These are phyloP conservation scores for Diloba caeruleocephala DNA, from an alignment of 2,888 invertebrate genomes.

Conservation along the genomic window DNA sequence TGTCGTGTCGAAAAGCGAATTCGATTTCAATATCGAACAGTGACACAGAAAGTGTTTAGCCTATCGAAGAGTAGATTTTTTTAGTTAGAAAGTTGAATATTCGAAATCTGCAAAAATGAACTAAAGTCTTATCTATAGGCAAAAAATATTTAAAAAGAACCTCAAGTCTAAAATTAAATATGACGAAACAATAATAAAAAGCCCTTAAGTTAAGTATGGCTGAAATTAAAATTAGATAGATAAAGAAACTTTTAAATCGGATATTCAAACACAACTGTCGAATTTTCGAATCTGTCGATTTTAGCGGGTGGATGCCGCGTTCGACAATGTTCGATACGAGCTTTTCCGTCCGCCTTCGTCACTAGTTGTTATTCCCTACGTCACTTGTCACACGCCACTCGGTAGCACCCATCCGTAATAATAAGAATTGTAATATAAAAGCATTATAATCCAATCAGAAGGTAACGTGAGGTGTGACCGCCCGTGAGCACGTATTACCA, in stretches of 20 bases:
- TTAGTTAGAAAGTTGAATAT: not conserved
- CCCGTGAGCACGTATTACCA: constrained; percentile 81
- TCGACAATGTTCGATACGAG: constrained; percentile 54
- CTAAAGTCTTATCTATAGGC: too few species aligned
- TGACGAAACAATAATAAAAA: too few species aligned
- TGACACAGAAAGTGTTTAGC: too few species aligned
- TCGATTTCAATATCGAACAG: constrained; percentile 34
- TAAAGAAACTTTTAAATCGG: constrained; percentile 35
- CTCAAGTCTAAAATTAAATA: too few species aligned
- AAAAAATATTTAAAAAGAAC: too few species aligned
- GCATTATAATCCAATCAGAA: constrained; percentile 88
- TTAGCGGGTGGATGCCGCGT: constrained; percentile 16
- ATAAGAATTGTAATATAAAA: constrained; percentile 88
- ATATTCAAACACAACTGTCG: constrained; percentile 48
- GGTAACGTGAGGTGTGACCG: constrained; percentile 82
- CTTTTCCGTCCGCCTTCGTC: constrained; percentile 60
- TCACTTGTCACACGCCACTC: constrained; percentile 79
- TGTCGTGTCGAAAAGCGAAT: constrained; percentile 66
- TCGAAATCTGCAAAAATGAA: too few species aligned
- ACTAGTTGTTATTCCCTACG: constrained; percentile 82
- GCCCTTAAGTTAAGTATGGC: too few species aligned
- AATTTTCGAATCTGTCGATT: constrained; percentile 49
- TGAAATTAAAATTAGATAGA: not conserved
- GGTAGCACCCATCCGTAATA: constrained; percentile 82
- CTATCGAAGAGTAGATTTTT: not conserved